Conservation (phyloP, 64 coral and sea anemone species). For the Astreopora myriophthalma region DNA sequence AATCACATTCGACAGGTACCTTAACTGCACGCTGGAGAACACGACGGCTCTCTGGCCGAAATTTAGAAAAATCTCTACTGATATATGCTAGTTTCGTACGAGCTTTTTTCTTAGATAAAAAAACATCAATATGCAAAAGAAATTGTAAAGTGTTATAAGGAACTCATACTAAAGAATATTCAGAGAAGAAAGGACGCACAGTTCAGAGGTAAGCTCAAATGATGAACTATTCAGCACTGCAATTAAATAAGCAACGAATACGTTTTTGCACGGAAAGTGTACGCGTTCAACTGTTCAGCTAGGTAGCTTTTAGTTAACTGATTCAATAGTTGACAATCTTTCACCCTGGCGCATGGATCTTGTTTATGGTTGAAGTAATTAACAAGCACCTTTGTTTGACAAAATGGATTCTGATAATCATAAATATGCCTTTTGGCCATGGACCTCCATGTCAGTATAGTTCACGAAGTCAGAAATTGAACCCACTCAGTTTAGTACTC, state of each 20-base stretch:
- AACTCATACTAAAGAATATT: neutral
- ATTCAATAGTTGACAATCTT: no score
- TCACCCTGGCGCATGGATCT: no score
- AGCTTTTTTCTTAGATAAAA: neutral
- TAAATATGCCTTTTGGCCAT: no score
- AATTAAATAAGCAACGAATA: neutral
- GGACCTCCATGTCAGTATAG: no score
- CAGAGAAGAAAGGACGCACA: neutral
- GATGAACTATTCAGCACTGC: neutral
- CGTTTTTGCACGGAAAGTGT: neutral
- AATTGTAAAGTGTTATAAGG: neutral
- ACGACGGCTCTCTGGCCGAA: neutral
- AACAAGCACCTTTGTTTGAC: no score
- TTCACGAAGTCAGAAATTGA: no score
- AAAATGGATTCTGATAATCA: no score
- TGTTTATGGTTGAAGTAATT: no score
- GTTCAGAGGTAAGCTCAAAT: conserved; percentile 14
- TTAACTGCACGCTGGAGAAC: conserved; percentile 3
- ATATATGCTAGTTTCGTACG: neutral
- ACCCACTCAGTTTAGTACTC: no score
- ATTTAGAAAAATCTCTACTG: neutral
- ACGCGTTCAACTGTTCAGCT: no score
- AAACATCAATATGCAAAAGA: conserved; percentile 3
- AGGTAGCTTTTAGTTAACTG: no score
- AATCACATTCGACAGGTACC: conserved; percentile 8